These are phyloP conservation scores for Palloptera scutellata DNA, from an alignment of 2,888 invertebrate species.

Conservation along the genomic window DNA sequence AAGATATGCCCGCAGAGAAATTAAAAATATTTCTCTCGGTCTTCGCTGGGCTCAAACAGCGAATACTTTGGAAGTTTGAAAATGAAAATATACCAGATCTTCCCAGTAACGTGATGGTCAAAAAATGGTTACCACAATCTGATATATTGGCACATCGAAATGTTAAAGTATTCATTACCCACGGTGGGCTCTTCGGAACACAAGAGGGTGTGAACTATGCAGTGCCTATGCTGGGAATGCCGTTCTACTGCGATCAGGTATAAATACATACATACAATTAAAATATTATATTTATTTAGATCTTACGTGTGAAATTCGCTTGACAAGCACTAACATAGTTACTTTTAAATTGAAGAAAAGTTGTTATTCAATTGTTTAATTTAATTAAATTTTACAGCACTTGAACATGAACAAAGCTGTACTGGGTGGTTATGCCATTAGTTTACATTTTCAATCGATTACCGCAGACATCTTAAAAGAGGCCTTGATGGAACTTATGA, in stretches of 20 bases:
- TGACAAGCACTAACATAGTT: background rate
- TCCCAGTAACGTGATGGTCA: constrained; percentile 64
- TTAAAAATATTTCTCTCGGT: constrained; percentile 61
- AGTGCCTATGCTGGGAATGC: constrained; percentile 65
- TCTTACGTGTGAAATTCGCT: background rate
- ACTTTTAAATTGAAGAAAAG: too few species aligned
- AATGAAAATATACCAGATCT: constrained; percentile 58
- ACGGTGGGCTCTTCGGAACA: constrained; percentile 64
- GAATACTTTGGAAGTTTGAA: constrained; percentile 66
- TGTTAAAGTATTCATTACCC: constrained; percentile 64
- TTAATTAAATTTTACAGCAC: constrained; percentile 45
- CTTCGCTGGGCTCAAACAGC: constrained; percentile 62
- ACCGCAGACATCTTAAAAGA: constrained; percentile 50
- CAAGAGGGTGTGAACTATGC: constrained; percentile 64
- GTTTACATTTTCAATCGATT: constrained; percentile 56
- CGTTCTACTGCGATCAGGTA: constrained; percentile 65
- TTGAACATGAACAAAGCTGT: constrained; percentile 60
- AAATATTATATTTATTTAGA: too few species aligned
- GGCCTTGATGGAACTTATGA: constrained; percentile 58
- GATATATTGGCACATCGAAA: constrained; percentile 66
- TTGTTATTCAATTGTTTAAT: too few species aligned
- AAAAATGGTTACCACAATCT: constrained; percentile 68
- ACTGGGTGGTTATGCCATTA: constrained; percentile 59
- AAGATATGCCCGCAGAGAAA: constrained; percentile 62
- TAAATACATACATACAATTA: too few species aligned